Conservation (phyloP, 2,113 vertebrate species). For the Nycticryphes semicollaris region DNA sequence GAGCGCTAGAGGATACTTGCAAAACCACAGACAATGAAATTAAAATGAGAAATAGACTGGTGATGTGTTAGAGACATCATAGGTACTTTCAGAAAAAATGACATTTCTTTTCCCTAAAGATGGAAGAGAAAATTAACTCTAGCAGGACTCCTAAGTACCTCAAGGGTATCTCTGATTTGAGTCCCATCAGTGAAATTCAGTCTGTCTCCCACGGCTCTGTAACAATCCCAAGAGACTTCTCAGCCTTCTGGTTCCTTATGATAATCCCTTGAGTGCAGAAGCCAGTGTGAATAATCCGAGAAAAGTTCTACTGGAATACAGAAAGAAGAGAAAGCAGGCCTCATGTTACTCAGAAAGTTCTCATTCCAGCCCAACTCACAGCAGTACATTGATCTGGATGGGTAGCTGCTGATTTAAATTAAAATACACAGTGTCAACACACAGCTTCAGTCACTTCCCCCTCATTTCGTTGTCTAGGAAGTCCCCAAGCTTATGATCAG, state of each 20-base stretch:
- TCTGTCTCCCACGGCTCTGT: background rate
- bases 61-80: background rate
- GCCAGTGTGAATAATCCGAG: background rate
- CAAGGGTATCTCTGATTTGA: slow-evolving; percentile 44
- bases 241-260: slow-evolving; percentile 15
- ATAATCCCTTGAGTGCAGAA: slow-evolving; percentile 6
- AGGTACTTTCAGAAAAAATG: background rate
- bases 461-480: background rate
- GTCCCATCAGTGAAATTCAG: slow-evolving; percentile 40
- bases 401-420: background rate
- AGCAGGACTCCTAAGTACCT: slow-evolving; percentile 20
- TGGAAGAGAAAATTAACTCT: background rate
- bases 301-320: slow-evolving; percentile 11
- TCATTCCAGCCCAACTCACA: background rate
- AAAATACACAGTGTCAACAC: background rate
- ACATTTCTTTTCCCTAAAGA: background rate
- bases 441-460: background rate
- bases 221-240: slow-evolving; percentile 11
- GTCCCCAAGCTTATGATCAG: background rate
- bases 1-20: background rate
- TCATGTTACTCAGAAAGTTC: background rate
- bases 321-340: slow-evolving; percentile 21
- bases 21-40: background rate
- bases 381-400: background rate
- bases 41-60: background rate